Percentiles rank a stretch among this genome's conserved stretches.
These are phyloP conservation scores for Ophiothrix spiculata DNA, from an alignment of 35 echinoderm and acorn worm species.

Conservation along the genomic window DNA sequence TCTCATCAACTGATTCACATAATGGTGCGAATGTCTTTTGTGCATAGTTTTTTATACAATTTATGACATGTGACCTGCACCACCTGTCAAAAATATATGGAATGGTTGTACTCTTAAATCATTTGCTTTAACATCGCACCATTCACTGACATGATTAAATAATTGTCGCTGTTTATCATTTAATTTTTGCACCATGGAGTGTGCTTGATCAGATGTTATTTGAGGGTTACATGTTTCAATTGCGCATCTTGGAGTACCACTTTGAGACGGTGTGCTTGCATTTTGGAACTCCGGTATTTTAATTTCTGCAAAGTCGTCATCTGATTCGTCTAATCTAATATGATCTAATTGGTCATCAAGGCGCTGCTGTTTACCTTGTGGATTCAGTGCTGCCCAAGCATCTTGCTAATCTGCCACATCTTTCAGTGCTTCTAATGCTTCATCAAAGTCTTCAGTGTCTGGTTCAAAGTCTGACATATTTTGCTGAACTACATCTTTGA, in stretches of 20 bases:
- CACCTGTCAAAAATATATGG: slow-evolving; percentile 68
- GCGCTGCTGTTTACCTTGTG: slow-evolving; percentile 47
- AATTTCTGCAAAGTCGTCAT: slow-evolving; percentile 28
- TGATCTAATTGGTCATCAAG: slow-evolving; percentile 14
- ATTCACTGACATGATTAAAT: slow-evolving; percentile 34
- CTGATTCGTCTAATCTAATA: background rate
- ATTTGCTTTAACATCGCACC: slow-evolving; percentile 47
- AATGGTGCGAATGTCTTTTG: slow-evolving; percentile 28
- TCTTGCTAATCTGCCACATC: slow-evolving; percentile 32
- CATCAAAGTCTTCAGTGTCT: slow-evolving; percentile 27
- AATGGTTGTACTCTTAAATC: slow-evolving; percentile 55
- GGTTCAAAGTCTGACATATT: slow-evolving; percentile 52
- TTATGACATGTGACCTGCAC: slow-evolving; percentile 65
- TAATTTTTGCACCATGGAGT: slow-evolving; percentile 35
- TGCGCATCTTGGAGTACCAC: background rate
- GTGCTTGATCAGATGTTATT: slow-evolving; percentile 27
- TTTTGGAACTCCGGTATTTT: slow-evolving; percentile 11
- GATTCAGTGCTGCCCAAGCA: slow-evolving; percentile 54
- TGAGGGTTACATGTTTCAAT: slow-evolving; percentile 25
- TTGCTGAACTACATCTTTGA: slow-evolving; percentile 28
- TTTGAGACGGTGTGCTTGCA: background rate
- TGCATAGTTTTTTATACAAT: slow-evolving; percentile 51
- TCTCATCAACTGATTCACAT: slow-evolving; percentile 8
- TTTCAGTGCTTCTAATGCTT: slow-evolving; percentile 36
- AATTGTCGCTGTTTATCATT: slow-evolving; percentile 49